Conservation (phyloP, 2,888 invertebrate genomes). For the Rhagium mordax region DNA sequence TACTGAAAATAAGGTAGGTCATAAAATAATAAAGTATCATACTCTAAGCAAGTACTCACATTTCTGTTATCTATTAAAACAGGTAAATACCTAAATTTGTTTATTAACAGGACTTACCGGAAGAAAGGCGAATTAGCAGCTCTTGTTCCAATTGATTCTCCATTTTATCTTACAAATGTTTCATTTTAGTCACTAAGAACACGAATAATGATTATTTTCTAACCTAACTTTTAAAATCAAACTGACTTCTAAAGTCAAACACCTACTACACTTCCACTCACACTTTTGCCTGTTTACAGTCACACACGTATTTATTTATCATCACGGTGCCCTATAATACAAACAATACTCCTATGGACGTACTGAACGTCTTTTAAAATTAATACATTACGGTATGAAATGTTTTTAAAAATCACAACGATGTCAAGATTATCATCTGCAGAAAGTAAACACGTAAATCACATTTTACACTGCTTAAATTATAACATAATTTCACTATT, state of each 20-base stretch:
- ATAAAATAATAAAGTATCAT: neutral
- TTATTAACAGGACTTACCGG: conserved; percentile 59
- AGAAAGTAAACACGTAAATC: neutral
- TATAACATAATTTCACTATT: neutral
- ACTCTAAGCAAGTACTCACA: too few species aligned
- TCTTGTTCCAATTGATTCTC: conserved; percentile 61
- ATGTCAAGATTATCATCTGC: neutral
- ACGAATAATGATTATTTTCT: conserved; percentile 8
- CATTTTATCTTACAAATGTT: conserved; percentile 52
- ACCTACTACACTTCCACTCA: conserved; percentile 38
- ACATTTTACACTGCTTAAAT: conserved; percentile 27
- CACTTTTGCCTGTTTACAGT: conserved; percentile 28
- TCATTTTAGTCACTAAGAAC: conserved; percentile 32
- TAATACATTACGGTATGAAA: neutral
- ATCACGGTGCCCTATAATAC: neutral
- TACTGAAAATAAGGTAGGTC: neutral
- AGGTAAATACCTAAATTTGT: neutral
- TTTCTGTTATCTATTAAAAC: conserved; percentile 4
- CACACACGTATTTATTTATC: conserved; percentile 33
- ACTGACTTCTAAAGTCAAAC: conserved; percentile 37
- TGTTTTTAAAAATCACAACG: neutral
- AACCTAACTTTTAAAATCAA: conserved; percentile 43
- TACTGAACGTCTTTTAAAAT: neutral
- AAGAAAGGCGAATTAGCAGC: conserved; percentile 64
- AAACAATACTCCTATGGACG: conserved; percentile 2